phyloP scores from a whole-genome alignment of 2,888 invertebrate genomes.

The Maniola hyperantus region DNA sequence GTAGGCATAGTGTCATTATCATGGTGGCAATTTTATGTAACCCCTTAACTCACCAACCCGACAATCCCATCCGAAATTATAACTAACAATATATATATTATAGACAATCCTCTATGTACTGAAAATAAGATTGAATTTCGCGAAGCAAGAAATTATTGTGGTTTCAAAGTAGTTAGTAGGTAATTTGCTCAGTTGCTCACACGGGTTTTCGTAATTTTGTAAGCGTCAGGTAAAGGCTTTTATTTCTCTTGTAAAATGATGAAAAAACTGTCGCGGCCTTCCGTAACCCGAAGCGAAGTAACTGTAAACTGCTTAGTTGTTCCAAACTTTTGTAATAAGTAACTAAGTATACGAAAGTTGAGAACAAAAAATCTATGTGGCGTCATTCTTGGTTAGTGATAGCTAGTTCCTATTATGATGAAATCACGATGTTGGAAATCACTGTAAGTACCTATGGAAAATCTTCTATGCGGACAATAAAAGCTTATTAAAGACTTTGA shows the following conservation, averaged over 20 bases:
- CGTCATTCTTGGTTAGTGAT: conserved; percentile 9
- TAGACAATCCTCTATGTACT: background rate
- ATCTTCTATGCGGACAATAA: background rate
- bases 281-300: conserved; percentile 44
- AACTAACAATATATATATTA: background rate
- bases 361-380: conserved; percentile 10
- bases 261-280: conserved; percentile 41
- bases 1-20: background rate
- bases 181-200: conserved; percentile 5
- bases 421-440: background rate
- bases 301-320: conserved; percentile 17
- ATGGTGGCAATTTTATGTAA: background rate
- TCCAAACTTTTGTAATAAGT: conserved; percentile 16
- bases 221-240: conserved; percentile 1
- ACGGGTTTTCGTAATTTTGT: conserved; percentile 1
- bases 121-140: background rate
- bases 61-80: background rate
- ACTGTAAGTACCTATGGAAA: background rate
- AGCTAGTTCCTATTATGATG: conserved; percentile 1
- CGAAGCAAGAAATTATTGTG: background rate
- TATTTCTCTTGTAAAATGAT: conserved; percentile 5
- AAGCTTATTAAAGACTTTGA: background rate
- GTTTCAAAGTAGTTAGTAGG: background rate
- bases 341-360: conserved; percentile 7
- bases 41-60: background rate